Base-by-base conservation (phyloP, 2,113 vertebrate genomes). In the Calidris pygmaea region DNA sequence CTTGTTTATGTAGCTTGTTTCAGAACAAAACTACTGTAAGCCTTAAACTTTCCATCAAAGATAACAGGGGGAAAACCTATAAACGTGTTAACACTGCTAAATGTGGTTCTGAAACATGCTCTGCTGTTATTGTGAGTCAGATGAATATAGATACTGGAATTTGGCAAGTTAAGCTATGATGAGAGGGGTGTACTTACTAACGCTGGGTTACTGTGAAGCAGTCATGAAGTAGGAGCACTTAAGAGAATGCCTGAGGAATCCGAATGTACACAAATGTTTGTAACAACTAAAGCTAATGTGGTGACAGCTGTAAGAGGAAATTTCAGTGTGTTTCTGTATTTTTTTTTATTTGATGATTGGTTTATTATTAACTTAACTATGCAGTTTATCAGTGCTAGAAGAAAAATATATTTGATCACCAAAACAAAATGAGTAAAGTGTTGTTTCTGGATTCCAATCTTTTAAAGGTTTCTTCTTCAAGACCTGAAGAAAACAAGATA, bases 401-500 rank as follows among this genome's bases (percentile, higher is more conserved):
- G 32, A 81, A 92, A 92, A 84, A 78, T 41, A 23, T 5, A 43
- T 12, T 75, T 73, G 20, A 70, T 85, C 22, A 55, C 14, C 6
- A 16, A 37, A 73, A 52, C 20, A 75, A 62, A 68, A 9, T 34
- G 17, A 89, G 4, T 92, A 48, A 96, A 90, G 5, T 53, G 7
- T 32, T 88, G 17, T 89, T 84, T 95, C 66, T 96, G 81, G 50
- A 50, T 94, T 96, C 77, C 78, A 34, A 55, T 76, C 29, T 97
- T 32, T 80, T 83, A 59, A 95, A 99, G 99, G 99, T 99, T 96
- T 99, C 99, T 55, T 98, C 98, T 90, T 96, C 98, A 2, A 99
- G 98, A 90, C 99, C 99, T 52, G 99, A 99, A 96, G 99, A 99
- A 96, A 98, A 92, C 88, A 99, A 99, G 97, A 98, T 99, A 80